Conservation (phyloP, 2,797 vertebrate species). For the Petrocephalus sullivani region DNA sequence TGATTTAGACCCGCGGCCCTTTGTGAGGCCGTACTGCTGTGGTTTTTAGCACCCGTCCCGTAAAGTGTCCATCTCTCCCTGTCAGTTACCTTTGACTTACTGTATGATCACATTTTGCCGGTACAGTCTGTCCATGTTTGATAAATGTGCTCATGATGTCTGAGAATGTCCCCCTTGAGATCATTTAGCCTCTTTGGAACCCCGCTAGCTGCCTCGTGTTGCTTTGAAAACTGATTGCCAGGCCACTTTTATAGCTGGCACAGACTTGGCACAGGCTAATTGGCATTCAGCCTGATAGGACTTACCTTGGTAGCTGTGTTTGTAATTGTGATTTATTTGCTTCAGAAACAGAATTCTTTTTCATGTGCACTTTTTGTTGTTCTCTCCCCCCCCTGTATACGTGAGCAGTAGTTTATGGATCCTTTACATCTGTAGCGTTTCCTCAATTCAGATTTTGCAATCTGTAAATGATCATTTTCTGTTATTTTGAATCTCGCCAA, state of each 20-base stretch:
- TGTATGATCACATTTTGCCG: not conserved
- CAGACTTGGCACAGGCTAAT: not conserved
- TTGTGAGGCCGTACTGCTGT: not conserved
- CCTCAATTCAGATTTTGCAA: not conserved
- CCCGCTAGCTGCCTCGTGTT: not conserved
- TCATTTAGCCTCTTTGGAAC: not conserved
- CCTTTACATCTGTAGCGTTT: not conserved
- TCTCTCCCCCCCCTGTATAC: not conserved
- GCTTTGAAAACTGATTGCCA: not conserved
- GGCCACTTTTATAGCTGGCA: not conserved
- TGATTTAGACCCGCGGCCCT: not conserved
- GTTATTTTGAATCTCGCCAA: not conserved
- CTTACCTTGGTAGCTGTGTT: not conserved
- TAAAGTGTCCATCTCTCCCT: not conserved
- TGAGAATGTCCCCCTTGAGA: not conserved
- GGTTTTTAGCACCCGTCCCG: not conserved
- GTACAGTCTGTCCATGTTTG: not conserved
- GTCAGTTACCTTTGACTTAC: not conserved
- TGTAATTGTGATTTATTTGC: not conserved
- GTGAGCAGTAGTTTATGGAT: not conserved
- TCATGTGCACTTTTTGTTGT: not conserved
- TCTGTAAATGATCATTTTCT: not conserved
- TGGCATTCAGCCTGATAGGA: not conserved
- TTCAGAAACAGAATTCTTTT: not conserved
- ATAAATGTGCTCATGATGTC: not conserved